A percentile compares a stretch with the other conserved stretches of the same genome.
These are phyloP conservation scores for Pseudomyrmex gracilis DNA, from an alignment of 1,140 invertebrate species.

Conservation along the genomic window DNA sequence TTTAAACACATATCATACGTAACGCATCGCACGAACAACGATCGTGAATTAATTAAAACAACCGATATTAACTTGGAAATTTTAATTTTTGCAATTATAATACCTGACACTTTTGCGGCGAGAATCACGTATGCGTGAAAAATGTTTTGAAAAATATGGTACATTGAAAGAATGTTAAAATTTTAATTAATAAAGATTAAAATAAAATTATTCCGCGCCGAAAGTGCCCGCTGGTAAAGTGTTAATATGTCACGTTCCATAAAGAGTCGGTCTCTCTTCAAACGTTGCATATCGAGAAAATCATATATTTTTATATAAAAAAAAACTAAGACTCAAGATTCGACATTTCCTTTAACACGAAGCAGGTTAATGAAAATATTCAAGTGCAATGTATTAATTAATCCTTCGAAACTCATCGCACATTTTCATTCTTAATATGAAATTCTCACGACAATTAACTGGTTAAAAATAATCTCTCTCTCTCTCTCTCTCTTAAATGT, in stretches of 20 bases:
- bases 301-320: not conserved
- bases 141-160: too few species aligned
- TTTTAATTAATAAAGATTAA: too few species aligned
- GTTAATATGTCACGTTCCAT: too few species aligned
- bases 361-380: not conserved
- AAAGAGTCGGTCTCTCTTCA: too few species aligned
- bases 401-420: constrained; percentile 13
- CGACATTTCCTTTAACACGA: not conserved
- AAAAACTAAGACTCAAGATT: not conserved
- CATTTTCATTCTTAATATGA: not conserved
- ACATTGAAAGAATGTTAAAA: too few species aligned
- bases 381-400: not conserved
- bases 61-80: too few species aligned
- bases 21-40: constrained; percentile 18
- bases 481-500: constrained; percentile 31
- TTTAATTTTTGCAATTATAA: too few species aligned
- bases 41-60: not conserved
- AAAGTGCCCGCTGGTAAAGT: too few species aligned
- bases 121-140: too few species aligned
- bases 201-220: too few species aligned
- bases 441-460: constrained; percentile 49
- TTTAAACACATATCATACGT: not conserved
- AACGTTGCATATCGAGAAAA: not conserved
- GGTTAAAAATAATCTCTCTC: constrained; percentile 2
- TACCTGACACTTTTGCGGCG: too few species aligned